Evolutionary conservation across 2,888 invertebrate species (phyloP).

Genomic region (Melanargia galathea): DNA sequence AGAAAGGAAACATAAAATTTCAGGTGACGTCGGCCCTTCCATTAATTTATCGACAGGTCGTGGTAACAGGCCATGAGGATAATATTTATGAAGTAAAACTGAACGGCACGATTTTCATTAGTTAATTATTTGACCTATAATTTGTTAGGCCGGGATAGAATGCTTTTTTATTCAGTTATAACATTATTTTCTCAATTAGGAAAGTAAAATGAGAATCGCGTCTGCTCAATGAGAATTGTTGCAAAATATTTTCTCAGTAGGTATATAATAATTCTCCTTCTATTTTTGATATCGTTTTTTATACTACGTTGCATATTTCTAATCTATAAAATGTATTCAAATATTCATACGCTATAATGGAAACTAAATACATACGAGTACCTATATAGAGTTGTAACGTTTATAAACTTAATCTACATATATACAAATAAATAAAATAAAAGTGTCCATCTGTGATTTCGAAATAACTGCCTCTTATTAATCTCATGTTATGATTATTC

Average conservation of each 20-base stretch:
- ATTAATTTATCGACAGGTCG: constrained; percentile 81
- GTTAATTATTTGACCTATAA: constrained; percentile 61
- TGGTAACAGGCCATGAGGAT: constrained; percentile 79
- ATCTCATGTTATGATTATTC: too few species aligned
- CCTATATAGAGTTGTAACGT: too few species aligned
- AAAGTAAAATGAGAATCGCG: constrained; percentile 5
- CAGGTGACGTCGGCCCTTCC: constrained; percentile 77
- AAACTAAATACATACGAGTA: too few species aligned
- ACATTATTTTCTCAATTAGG: constrained; percentile 18
- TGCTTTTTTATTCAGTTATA: constrained; percentile 21
- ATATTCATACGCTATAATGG: too few species aligned
- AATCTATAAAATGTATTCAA: neutral
- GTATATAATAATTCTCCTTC: neutral
- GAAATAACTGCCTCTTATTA: too few species aligned
- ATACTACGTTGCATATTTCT: neutral
- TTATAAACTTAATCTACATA: too few species aligned
- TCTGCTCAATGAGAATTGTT: constrained; percentile 9
- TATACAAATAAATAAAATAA: too few species aligned
- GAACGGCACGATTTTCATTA: constrained; percentile 72
- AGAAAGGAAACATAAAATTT: constrained; percentile 77
- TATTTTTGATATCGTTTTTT: too few species aligned
- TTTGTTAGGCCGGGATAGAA: constrained; percentile 20
- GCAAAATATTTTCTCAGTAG: constrained; percentile 1
- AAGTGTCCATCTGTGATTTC: too few species aligned
- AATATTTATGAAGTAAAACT: constrained; percentile 78